Conservation (phyloP, 2,113 vertebrate genomes). For the Microcebus murinus region DNA sequence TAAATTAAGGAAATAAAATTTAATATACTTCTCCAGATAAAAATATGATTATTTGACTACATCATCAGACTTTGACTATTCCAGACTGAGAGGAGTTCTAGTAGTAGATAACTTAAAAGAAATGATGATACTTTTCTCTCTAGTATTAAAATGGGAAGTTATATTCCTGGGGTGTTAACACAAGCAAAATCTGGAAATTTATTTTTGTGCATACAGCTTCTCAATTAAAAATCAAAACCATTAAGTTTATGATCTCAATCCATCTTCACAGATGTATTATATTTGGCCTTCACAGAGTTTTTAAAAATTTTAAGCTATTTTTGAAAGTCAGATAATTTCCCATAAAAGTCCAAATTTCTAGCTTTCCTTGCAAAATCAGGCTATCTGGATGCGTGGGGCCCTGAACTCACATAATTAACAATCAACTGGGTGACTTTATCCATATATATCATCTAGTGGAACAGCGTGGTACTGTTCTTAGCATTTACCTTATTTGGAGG, state of each 20-base stretch:
- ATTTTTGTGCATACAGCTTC: background rate
- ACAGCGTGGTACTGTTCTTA: background rate
- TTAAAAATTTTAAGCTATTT: background rate
- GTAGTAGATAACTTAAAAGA: background rate
- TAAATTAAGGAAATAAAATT: conserved; percentile 22
- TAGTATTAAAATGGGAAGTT: background rate
- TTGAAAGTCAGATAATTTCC: background rate
- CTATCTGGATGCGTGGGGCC: background rate
- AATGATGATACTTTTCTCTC: background rate
- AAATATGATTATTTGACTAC: background rate
- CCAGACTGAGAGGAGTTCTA: background rate
- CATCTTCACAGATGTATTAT: background rate
- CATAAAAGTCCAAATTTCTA: background rate
- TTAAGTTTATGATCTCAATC: background rate
- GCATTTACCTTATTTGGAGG: background rate
- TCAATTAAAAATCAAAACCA: background rate
- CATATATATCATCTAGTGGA: background rate
- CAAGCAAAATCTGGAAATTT: background rate
- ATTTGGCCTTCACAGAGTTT: background rate
- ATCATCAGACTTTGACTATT: background rate
- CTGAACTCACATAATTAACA: background rate
- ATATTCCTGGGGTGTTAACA: background rate
- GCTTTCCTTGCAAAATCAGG: background rate
- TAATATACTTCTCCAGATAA: background rate
- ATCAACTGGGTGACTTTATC: background rate